Conservation (phyloP, 2,888 invertebrate species). For the Apantesis nais region DNA sequence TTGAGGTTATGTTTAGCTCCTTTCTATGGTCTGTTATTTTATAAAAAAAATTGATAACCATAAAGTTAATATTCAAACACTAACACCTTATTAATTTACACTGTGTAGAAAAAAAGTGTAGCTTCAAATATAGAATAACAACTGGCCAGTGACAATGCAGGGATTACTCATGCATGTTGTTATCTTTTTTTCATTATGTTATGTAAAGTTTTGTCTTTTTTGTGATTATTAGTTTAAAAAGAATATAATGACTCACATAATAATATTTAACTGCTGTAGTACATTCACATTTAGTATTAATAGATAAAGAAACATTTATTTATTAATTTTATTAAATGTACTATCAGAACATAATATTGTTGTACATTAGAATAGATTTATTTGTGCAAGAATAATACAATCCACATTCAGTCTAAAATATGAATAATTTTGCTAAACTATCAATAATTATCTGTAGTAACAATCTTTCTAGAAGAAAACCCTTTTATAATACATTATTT, state of each 20-base stretch:
- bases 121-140: constrained; percentile 15
- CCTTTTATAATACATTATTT: too few species aligned
- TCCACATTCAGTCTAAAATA: not conserved
- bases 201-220: constrained; percentile 35
- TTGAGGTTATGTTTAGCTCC: not conserved
- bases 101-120: constrained; percentile 21
- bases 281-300: not conserved
- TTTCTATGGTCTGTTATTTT: not conserved
- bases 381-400: not conserved
- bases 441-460: not conserved
- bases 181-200: constrained; percentile 38
- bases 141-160: constrained; percentile 24
- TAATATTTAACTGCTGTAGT: not conserved
- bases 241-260: constrained; percentile 33
- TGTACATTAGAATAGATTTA: not conserved
- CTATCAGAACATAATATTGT: not conserved
- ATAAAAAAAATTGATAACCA: not conserved
- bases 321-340: not conserved
- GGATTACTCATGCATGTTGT: constrained; percentile 39
- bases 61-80: not conserved
- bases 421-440: not conserved
- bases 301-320: not conserved
- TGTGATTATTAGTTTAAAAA: constrained; percentile 29
- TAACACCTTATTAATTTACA: not conserved
- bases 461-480: too few species aligned